These are phyloP conservation scores for Labrus mixtus DNA, from an alignment of 2,113 vertebrate species.

Conservation along the genomic window DNA sequence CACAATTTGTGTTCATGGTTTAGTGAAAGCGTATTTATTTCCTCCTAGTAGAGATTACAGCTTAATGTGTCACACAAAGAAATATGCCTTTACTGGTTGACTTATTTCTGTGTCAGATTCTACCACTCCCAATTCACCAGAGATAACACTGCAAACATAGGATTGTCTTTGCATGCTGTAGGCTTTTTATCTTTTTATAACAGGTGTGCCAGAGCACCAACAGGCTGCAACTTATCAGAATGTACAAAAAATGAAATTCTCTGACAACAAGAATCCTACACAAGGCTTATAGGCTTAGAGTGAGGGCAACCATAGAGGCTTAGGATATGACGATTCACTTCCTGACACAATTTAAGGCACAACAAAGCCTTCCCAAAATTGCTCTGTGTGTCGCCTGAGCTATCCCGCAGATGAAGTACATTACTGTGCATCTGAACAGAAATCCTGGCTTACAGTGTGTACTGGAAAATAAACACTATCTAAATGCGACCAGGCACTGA, in stretches of 20 bases:
- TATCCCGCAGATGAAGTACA: slow-evolving; percentile 1
- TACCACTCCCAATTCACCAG: slow-evolving; percentile 25
- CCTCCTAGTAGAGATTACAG: background rate
- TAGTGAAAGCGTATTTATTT: slow-evolving; percentile 14
- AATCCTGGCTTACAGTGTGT: background rate
- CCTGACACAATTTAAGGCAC: slow-evolving; percentile 22
- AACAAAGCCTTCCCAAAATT: slow-evolving; percentile 11
- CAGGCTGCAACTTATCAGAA: slow-evolving; percentile 25
- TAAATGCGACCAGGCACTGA: background rate
- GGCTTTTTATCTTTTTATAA: slow-evolving; percentile 44
- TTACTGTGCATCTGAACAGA: background rate
- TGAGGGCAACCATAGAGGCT: background rate
- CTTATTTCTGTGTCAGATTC: slow-evolving; percentile 37
- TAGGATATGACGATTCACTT: slow-evolving; percentile 26
- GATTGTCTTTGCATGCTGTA: slow-evolving; percentile 12
- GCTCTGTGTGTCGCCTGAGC: background rate
- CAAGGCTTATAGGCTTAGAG: slow-evolving; percentile 24
- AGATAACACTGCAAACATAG: slow-evolving; percentile 44
- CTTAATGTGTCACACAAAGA: slow-evolving; percentile 13
- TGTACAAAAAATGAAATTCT: slow-evolving; percentile 24
- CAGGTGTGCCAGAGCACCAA: slow-evolving; percentile 44
- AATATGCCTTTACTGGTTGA: slow-evolving; percentile 28
- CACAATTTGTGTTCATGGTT: background rate
- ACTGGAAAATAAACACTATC: background rate
- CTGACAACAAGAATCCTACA: slow-evolving; percentile 7